These are phyloP conservation scores for Himalopsyche anomala DNA, from an alignment of 2,888 invertebrate genomes.

Conservation along the genomic window DNA sequence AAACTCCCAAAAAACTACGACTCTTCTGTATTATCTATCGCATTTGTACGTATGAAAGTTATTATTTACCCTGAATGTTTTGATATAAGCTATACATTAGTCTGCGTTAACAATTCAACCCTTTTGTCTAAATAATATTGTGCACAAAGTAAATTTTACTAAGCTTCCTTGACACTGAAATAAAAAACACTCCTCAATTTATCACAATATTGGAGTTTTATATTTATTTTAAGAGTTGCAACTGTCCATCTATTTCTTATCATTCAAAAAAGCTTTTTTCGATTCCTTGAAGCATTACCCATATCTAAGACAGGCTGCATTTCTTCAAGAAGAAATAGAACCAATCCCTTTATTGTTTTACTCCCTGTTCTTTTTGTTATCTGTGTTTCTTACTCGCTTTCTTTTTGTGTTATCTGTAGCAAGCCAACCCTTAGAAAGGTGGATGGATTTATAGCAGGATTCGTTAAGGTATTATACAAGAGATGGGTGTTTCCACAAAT, in stretches of 20 bases:
- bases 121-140: no score
- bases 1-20: no score
- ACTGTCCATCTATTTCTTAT: not conserved
- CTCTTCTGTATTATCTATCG: no score
- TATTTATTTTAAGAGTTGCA: not conserved
- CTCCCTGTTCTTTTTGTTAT: conserved; percentile 34
- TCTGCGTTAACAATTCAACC: no score
- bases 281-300: not conserved
- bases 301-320: conserved; percentile 21
- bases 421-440: conserved; percentile 1
- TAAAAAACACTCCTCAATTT: no score
- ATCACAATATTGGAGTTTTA: no score
- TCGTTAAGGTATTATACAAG: not conserved
- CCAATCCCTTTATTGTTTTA: conserved; percentile 30
- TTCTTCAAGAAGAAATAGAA: conserved; percentile 1
- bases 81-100: no score
- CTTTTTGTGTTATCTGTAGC: conserved; percentile 26
- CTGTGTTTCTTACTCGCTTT: conserved; percentile 26
- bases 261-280: not conserved
- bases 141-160: no score
- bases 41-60: no score
- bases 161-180: no score
- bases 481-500: conserved; percentile 6
- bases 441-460: conserved; percentile 29
- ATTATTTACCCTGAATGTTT: no score